Evolutionary conservation across 2,888 invertebrate species (phyloP), one percentile per base, ranked within the genome.

Genomic region (Tipula unca): DNA sequence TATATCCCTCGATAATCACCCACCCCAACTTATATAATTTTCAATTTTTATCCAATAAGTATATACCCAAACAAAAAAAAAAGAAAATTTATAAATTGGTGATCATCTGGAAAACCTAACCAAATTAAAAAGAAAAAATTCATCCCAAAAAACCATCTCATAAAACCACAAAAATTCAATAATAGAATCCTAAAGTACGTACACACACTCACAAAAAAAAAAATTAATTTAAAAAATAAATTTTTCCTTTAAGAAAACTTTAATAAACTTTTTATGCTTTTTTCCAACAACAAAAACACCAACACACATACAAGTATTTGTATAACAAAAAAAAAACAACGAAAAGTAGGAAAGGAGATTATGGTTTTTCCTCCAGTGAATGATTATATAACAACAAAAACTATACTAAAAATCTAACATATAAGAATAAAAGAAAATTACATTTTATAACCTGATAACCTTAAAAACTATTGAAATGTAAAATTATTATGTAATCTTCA

Each of bases 381-480:
- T 69, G 69, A 69, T 69, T 69, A 25, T 69, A 14, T 69, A 10
- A 69, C 69, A 69, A 69, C 69, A 69, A 69, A 25, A 69, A 69
- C 69, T 69, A 2, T 32, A 25, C 25, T 25, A 69, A 69, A 69
- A 20, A 69, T 69, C 69, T 69, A 69, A 69, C 69, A 69, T n/a
- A n/a, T 69, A 69, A 69, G 69, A 25, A 69, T 20, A 69, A 69
- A 69, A 69, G 69, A 69, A 69, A 69, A 69, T 69, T 69, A 69
- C 69, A 10, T 69, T 69, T 69, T 69, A 69, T 69, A 69, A 69
- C 69, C 69, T 69, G 69, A 69, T 69, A 69, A 69, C 69, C 69
- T 69, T 69, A 69, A 69, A 54, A 69, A 69, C 69, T 69, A 69
- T 69, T 69, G 69, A 69, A 69, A 69, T 69, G 69, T 69, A 69